phyloP scores from a whole-genome alignment of 2,888 invertebrate species.

The Calliphora vomitoria region DNA sequence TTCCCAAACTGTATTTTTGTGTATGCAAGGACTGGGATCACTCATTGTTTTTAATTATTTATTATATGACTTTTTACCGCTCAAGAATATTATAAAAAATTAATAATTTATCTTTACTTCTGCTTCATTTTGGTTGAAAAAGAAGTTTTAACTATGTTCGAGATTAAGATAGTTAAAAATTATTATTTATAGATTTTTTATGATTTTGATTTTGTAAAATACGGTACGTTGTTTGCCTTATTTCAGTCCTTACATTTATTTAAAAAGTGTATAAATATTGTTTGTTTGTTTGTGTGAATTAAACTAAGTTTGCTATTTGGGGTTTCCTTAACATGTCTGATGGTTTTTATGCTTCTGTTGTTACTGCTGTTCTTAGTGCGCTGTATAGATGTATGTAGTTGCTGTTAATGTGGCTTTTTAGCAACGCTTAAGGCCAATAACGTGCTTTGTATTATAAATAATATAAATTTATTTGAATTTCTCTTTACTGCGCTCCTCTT shows the following conservation, averaged over 20 bases:
- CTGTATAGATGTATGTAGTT: background rate
- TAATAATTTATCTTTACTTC: no score
- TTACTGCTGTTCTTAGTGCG: background rate
- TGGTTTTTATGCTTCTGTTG: background rate
- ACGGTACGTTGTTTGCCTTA: background rate
- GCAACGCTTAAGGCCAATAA: constrained; percentile 67
- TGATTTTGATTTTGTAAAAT: no score
- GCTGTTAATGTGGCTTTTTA: constrained; percentile 51
- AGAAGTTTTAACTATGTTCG: no score
- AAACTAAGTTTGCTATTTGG: constrained; percentile 21
- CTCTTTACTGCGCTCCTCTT: background rate
- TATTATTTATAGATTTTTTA: no score
- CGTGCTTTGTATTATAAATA: constrained; percentile 68
- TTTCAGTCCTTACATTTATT: background rate
- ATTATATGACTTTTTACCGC: no score
- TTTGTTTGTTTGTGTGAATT: background rate
- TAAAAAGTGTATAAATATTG: background rate
- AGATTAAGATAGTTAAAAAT: no score
- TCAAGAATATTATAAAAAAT: no score
- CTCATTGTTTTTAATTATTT: no score
- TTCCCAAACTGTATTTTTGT: no score
- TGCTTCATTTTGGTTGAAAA: no score
- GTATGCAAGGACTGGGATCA: no score
- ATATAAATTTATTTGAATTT: constrained; percentile 54
- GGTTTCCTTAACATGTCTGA: constrained; percentile 34